Percentiles rank a stretch among this genome's conserved stretches.
Evolutionary conservation across 2,888 invertebrate genomes (phyloP).

Genomic region (Parochlus steinenii): DNA sequence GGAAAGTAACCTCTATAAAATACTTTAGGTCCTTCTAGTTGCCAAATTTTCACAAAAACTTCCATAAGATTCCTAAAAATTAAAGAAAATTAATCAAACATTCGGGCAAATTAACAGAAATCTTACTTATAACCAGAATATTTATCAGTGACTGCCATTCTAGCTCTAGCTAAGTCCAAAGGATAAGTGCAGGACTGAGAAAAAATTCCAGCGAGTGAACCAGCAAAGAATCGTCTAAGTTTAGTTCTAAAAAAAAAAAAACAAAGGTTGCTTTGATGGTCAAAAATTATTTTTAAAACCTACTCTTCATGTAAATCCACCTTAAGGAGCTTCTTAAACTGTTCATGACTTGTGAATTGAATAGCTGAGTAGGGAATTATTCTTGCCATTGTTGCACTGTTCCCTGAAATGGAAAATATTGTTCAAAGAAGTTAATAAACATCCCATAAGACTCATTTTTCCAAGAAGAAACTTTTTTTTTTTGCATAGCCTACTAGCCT

Average conservation of each 20-base stretch:
- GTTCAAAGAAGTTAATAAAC: too few species aligned
- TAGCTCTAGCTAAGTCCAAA: constrained; percentile 85
- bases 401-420: constrained; percentile 38
- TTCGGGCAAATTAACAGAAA: not conserved
- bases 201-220: constrained; percentile 88
- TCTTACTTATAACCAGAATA: constrained; percentile 45
- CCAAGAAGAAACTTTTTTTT: too few species aligned
- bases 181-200: constrained; percentile 93
- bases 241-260: constrained; percentile 15
- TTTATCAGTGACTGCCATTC: constrained; percentile 89
- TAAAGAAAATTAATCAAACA: not conserved
- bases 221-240: constrained; percentile 51
- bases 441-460: too few species aligned
- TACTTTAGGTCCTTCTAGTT: constrained; percentile 56
- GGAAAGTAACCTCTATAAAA: constrained; percentile 79
- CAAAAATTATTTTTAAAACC: constrained; percentile 17
- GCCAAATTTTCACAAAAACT: constrained; percentile 52
- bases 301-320: constrained; percentile 47
- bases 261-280: constrained; percentile 7
- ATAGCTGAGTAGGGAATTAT: constrained; percentile 95
- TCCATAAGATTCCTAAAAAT: constrained; percentile 29
- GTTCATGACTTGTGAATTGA: constrained; percentile 95
- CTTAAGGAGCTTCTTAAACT: constrained; percentile 70
- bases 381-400: constrained; percentile 95
- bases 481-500: too few species aligned